Percentiles rank a stretch among this genome's conserved stretches.
Conservation (phyloP, 2,797 vertebrate genomes). For the Spinibarbus caldwelli region DNA sequence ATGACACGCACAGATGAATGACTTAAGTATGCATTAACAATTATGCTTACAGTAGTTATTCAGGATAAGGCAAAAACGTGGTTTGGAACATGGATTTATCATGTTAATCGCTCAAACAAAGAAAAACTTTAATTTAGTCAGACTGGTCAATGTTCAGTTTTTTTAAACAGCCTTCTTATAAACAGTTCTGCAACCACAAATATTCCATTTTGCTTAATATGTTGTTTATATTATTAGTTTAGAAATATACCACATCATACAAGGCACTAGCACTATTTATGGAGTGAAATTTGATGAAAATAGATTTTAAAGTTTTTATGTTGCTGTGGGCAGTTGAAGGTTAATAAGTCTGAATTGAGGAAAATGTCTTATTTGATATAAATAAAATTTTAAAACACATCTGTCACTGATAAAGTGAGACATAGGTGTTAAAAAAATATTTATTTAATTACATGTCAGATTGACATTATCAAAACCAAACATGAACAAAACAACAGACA, state of each 20-base stretch:
- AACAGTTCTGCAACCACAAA: neutral
- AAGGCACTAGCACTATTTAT: neutral
- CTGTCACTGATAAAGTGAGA: neutral
- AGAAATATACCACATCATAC: neutral
- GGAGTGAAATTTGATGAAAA: neutral
- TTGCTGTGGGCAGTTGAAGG: neutral
- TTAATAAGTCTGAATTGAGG: neutral
- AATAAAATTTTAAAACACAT: neutral
- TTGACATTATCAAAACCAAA: neutral
- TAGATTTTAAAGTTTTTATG: neutral
- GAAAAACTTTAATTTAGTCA: too few species aligned
- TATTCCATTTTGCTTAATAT: neutral
- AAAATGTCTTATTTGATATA: neutral
- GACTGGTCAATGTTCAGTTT: neutral
- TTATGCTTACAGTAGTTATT: too few species aligned
- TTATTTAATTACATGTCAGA: slow-evolving; percentile 27
- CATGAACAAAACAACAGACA: slow-evolving; percentile 30
- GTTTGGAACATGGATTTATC: too few species aligned
- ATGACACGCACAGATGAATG: too few species aligned
- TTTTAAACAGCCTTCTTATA: neutral
- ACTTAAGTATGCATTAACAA: too few species aligned
- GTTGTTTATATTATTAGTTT: neutral
- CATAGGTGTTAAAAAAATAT: slow-evolving; percentile 20
- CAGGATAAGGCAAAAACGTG: too few species aligned
- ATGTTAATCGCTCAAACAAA: too few species aligned